A percentile compares a stretch with the other conserved stretches of the same genome.
Conservation (phyloP, 1,140 invertebrate species). For the Drosophila lacertosa region DNA sequence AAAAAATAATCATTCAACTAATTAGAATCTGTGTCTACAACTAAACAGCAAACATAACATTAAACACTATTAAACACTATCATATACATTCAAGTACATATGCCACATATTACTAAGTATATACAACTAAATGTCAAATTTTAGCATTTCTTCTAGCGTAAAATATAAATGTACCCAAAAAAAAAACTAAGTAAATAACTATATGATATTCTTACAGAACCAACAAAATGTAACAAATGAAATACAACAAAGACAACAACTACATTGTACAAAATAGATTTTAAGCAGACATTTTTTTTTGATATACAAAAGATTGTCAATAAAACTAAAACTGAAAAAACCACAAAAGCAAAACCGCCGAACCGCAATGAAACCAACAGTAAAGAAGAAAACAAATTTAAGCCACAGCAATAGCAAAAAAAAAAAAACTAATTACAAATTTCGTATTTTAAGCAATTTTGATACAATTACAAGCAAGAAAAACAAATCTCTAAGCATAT, state of each 20-base stretch:
- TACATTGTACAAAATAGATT: conserved; percentile 77
- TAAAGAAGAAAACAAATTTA: conserved; percentile 28
- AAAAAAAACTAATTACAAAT: conserved; percentile 14
- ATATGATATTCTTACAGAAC: conserved; percentile 41
- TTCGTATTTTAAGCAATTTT: conserved; percentile 63
- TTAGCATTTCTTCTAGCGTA: conserved; percentile 70
- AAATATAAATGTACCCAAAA: conserved; percentile 35
- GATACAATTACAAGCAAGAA: conserved; percentile 51
- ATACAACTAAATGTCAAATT: conserved; percentile 69
- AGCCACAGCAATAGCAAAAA: conserved; percentile 16
- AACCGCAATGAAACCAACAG: conserved; percentile 35
- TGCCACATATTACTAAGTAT: conserved; percentile 53
- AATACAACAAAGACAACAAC: conserved; percentile 77
- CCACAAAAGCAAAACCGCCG: conserved; percentile 58
- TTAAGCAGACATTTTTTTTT: conserved; percentile 73
- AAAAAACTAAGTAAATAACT: conserved; percentile 36
- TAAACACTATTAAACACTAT: conserved; percentile 30
- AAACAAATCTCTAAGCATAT: conserved; percentile 48
- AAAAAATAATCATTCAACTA: conserved; percentile 23
- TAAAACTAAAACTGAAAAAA: conserved; percentile 48
- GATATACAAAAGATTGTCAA: conserved; percentile 62
- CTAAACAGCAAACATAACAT: conserved; percentile 48
- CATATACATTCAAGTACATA: conserved; percentile 49
- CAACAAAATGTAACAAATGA: conserved; percentile 58
- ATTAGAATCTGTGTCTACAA: conserved; percentile 52